phyloP scores from a whole-genome alignment of 1,140 invertebrate genomes.

The Drosophila triauraria region DNA sequence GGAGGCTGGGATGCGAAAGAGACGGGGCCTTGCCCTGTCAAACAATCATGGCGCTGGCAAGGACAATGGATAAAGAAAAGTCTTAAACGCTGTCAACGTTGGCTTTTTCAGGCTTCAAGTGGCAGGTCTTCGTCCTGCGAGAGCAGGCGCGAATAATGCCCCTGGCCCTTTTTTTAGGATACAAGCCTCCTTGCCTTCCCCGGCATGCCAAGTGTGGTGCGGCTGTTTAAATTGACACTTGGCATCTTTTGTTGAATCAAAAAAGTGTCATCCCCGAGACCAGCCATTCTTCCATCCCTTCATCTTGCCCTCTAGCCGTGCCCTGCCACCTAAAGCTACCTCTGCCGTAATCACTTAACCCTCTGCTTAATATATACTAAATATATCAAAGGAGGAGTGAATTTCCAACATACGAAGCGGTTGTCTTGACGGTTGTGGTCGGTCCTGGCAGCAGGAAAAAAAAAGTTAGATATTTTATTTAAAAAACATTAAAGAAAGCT shows the following conservation, averaged over 20 bases:
- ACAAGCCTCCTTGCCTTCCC: not conserved
- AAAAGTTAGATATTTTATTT: too few species aligned
- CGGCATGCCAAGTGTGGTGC: conserved; percentile 52
- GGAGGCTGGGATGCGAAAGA: not conserved
- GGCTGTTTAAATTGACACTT: conserved; percentile 82
- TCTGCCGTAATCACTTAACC: conserved; percentile 29
- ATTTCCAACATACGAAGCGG: not conserved
- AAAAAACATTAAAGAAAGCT: too few species aligned
- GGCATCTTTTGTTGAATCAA: conserved; percentile 82
- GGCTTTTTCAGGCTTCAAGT: conserved; percentile 79
- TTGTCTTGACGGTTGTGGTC: too few species aligned
- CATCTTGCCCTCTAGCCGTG: conserved; percentile 14
- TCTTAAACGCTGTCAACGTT: conserved; percentile 83
- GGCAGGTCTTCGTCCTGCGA: conserved; percentile 40
- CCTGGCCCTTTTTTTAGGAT: conserved; percentile 50
- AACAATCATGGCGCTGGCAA: conserved; percentile 62
- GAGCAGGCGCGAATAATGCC: conserved; percentile 37
- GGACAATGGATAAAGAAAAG: conserved; percentile 78
- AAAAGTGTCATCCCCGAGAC: conserved; percentile 69
- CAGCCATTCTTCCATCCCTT: conserved; percentile 16
- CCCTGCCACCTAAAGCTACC: conserved; percentile 28
- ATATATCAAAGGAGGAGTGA: not conserved
- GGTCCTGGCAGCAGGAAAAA: too few species aligned
- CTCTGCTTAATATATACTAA: conserved; percentile 9
- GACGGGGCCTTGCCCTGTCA: conserved; percentile 67